Evolutionary conservation across 1,140 invertebrate genomes (phyloP), one percentile per base, ranked within the genome.

Genomic region (Bombus breviceps): DNA sequence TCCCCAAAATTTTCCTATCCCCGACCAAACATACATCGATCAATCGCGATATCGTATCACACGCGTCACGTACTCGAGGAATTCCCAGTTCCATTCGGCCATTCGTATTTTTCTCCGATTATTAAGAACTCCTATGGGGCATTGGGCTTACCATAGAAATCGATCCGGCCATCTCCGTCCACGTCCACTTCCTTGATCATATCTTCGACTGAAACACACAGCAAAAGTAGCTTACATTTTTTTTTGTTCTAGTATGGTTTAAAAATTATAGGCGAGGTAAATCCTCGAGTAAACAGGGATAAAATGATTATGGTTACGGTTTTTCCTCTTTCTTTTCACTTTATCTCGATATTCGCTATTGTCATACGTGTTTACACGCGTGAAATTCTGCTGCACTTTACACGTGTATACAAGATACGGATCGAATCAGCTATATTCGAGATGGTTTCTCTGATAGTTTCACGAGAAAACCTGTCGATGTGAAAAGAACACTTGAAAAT

Each of bases 171-270:
- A 93, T 98, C 98, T 9, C 98, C 98, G 93, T 98, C 98, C 25
- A 98, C 97, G 93, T 98, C 98, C 10, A 98, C 98, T 95, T 98
- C 98, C 93, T 98, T 98, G 91, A 98, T 98, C 98, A 98, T 98
- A 92, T 98, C 98, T 94, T 98, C 98, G 94, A 98, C 98, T 98
- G 95, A 68, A 97, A 96, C 88, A 91, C 86, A 91, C 87, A 92
- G 90, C 83, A 87, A 88, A 89, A 88, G 5, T 53, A 13, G 47
- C 53, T 90, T 81, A 78, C 28, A 68, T 43, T 41, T 66, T 39
- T 34, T 64, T 34, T 73, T 9, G 64, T 3, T 28, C 53, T 28
- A 32, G 13, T 47, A 2, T 18, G 22, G 5, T 77, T 41, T 34
- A 25, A 62, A 53, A 32, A 12, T 18, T 66, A 43, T 64, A 13